Conservation (phyloP, 2,888 invertebrate genomes). For the Stenoptilia bipunctidactyla region DNA sequence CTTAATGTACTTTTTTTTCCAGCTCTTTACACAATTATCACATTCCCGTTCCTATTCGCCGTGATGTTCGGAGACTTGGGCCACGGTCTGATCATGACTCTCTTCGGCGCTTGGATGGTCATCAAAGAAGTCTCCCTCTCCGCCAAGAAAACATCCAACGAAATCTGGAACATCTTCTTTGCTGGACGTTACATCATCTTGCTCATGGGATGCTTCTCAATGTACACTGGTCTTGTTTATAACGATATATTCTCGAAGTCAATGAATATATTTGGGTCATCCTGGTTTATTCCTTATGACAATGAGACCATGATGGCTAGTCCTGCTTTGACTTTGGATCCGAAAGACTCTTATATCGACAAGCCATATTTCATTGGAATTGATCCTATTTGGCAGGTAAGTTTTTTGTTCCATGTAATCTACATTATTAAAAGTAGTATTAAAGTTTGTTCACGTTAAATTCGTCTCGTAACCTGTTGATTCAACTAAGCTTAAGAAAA, state of each 20-base stretch:
- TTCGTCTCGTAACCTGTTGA: too few relatives aligned
- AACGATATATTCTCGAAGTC: slow-evolving; percentile 98
- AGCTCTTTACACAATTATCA: slow-evolving; percentile 89
- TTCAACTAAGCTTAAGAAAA: too few relatives aligned
- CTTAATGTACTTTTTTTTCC: too few relatives aligned
- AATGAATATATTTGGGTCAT: slow-evolving; percentile 92
- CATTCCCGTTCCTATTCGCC: slow-evolving; percentile 95
- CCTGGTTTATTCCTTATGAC: slow-evolving; percentile 79
- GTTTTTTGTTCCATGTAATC: too few relatives aligned
- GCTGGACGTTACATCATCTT: slow-evolving; percentile 97
- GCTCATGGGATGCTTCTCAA: slow-evolving; percentile 97
- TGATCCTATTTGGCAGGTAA: slow-evolving; percentile 82
- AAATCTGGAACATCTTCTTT: slow-evolving; percentile 99
- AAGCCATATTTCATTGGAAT: slow-evolving; percentile 91
- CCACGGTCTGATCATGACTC: slow-evolving; percentile 86
- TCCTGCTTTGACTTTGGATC: slow-evolving; percentile 74
- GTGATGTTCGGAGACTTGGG: slow-evolving; percentile 98
- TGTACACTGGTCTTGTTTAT: slow-evolving; percentile 98
- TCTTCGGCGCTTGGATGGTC: slow-evolving; percentile 87
- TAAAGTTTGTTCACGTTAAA: too few relatives aligned
- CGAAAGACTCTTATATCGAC: slow-evolving; percentile 66
- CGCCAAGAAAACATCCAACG: slow-evolving; percentile 78
- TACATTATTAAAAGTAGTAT: too few relatives aligned
- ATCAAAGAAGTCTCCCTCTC: slow-evolving; percentile 81
- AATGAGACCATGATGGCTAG: slow-evolving; percentile 55